Conservation (phyloP, 2,113 vertebrate genomes). For the Illadopsis cleaveri region DNA sequence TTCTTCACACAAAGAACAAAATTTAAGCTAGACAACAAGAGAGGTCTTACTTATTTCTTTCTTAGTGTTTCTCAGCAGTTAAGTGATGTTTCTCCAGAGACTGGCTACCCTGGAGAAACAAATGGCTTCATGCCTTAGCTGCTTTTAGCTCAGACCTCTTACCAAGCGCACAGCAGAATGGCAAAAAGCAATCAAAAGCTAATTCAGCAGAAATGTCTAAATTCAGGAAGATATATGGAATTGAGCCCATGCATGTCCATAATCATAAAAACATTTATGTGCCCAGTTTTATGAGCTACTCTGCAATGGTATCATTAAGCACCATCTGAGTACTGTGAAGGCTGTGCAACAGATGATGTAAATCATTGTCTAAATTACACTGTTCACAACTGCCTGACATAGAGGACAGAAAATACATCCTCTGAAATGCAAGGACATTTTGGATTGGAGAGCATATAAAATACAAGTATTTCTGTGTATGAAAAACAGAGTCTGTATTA, state of each 20-base stretch:
- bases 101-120: background rate
- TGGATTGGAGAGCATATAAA: background rate
- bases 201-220: slow-evolving; percentile 1
- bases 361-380: background rate
- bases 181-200: background rate
- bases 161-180: background rate
- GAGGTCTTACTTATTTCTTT: background rate
- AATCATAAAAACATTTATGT: slow-evolving; percentile 15
- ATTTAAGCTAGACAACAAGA: background rate
- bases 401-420: background rate
- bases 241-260: background rate
- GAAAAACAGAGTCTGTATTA: background rate
- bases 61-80: background rate
- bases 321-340: background rate
- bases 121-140: background rate
- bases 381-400: background rate
- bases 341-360: background rate
- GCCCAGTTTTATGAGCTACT: slow-evolving; percentile 7
- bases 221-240: background rate
- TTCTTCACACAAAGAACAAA: background rate
- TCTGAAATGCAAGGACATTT: slow-evolving; percentile 24
- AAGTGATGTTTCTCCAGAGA: background rate
- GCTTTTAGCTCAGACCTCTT: background rate
- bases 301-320: background rate
- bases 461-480: background rate